phyloP scores from a whole-genome alignment of 2,797 vertebrate species.

The Premnoplex brunnescens region DNA sequence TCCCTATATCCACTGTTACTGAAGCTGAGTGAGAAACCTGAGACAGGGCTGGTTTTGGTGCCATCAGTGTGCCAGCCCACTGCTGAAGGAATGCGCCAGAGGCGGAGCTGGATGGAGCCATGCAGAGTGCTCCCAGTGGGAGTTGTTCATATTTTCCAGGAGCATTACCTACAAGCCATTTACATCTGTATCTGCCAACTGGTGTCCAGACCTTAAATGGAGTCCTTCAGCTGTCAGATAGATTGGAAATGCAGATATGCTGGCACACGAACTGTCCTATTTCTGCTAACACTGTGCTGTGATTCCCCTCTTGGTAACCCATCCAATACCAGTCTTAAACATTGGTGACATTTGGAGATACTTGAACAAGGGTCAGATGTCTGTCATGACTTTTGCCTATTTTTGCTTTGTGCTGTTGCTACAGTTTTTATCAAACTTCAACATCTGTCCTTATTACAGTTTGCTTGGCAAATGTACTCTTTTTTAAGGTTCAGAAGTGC shows the following conservation, averaged over 20 bases:
- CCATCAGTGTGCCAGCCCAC: neutral
- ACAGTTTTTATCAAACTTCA: neutral
- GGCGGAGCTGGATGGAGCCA: neutral
- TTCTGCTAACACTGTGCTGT: neutral
- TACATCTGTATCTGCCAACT: conserved; percentile 5
- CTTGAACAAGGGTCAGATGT: neutral
- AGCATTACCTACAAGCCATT: conserved; percentile 13
- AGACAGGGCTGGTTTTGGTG: neutral
- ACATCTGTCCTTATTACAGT: neutral
- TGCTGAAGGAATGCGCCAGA: neutral
- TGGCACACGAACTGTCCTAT: neutral
- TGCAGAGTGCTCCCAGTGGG: neutral
- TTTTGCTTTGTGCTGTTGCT: neutral
- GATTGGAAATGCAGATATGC: neutral
- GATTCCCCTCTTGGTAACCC: neutral
- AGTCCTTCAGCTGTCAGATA: neutral
- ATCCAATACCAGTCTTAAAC: neutral
- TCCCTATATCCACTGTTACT: neutral
- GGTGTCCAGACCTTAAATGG: neutral
- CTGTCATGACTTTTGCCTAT: neutral
- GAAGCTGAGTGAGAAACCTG: neutral
- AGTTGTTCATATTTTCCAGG: neutral
- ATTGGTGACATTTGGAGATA: neutral
- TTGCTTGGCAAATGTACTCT: neutral
- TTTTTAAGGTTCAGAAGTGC: neutral